phyloP scores from a whole-genome alignment of 2,888 invertebrate species.

The Pristionchus japonicus region DNA sequence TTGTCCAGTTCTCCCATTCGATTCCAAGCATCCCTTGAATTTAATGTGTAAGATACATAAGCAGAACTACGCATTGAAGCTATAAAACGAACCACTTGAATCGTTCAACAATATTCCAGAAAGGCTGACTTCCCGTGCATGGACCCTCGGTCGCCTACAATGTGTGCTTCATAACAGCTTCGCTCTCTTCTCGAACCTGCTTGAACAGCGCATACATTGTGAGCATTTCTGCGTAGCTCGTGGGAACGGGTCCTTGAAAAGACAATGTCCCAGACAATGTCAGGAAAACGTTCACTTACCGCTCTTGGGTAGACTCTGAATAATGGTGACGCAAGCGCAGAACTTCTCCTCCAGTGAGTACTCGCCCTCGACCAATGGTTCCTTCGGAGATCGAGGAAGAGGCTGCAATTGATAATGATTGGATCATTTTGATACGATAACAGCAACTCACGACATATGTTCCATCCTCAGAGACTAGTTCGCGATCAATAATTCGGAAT shows the following conservation, averaged over 20 bases:
- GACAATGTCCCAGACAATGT: neutral
- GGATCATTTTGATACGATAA: too few relatives aligned
- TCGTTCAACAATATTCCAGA: slow-evolving; percentile 20
- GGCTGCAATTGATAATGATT: too few relatives aligned
- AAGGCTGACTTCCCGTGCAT: neutral
- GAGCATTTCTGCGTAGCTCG: neutral
- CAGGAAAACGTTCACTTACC: neutral
- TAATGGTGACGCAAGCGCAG: neutral
- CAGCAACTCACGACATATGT: neutral
- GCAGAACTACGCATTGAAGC: too few relatives aligned
- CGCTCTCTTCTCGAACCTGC: neutral
- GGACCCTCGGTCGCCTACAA: neutral
- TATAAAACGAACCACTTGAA: neutral
- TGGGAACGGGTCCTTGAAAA: neutral
- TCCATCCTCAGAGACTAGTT: neutral
- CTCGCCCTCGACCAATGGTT: neutral
- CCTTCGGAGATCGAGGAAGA: neutral
- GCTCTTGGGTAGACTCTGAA: neutral
- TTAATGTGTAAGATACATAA: neutral
- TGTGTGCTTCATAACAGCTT: neutral
- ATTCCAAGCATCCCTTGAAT: neutral
- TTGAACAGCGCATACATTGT: neutral
- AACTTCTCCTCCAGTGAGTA: neutral
- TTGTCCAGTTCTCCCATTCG: slow-evolving; percentile 15
- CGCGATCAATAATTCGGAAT: slow-evolving; percentile 18